These are phyloP conservation scores for Scomberomorus guttatus DNA, from an alignment of 2,797 vertebrate genomes.

Conservation along the genomic window DNA sequence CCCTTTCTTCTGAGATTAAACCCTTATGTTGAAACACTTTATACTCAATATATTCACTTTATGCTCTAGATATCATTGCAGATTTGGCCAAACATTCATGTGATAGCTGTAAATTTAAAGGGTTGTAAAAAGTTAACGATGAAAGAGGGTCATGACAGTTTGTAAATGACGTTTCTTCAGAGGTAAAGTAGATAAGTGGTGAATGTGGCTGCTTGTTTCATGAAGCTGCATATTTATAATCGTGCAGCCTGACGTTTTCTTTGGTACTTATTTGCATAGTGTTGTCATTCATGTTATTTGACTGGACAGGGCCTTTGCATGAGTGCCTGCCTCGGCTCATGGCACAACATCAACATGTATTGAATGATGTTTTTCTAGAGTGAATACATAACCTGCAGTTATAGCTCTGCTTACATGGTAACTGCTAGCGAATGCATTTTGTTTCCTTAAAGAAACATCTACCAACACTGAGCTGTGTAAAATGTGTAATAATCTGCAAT, in stretches of 20 bases:
- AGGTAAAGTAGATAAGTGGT: background rate
- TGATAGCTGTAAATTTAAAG: background rate
- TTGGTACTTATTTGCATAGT: constrained; percentile 56
- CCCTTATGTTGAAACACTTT: no score
- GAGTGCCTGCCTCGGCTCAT: constrained; percentile 23
- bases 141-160: background rate
- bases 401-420: background rate
- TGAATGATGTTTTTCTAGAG: constrained; percentile 4
- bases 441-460: background rate
- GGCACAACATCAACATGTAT: constrained; percentile 16
- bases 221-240: background rate
- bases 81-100: background rate
- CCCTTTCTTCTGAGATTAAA: no score
- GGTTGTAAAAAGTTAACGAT: background rate
- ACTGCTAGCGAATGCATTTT: background rate
- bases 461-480: background rate
- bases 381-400: constrained; percentile 21
- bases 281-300: constrained; percentile 34
- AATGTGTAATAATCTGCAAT: background rate
- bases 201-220: constrained; percentile 7
- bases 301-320: constrained; percentile 14
- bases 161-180: background rate
- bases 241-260: constrained; percentile 43
- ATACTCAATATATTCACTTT: no score
- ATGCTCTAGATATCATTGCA: background rate